Evolutionary conservation across 2,113 vertebrate genomes (phyloP), one percentile per base, ranked within the genome.

Genomic region (Scartelaos histophorus): DNA sequence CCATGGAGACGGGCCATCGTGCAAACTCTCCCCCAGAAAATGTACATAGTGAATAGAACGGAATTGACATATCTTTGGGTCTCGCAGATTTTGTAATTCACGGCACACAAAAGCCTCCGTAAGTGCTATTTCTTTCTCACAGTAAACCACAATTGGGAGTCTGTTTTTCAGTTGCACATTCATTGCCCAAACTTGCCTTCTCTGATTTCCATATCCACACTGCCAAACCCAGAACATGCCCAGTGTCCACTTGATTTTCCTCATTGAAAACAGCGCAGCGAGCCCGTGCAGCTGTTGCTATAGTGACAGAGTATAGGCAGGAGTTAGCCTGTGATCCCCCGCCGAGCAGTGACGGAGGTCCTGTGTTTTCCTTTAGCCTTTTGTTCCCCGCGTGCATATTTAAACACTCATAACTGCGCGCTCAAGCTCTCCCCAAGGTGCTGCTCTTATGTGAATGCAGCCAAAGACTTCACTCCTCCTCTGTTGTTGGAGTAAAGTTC

Each of bases 261-360:
- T 85, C 80, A 75, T 67, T 77, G 54, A 66, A 64, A 66, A 10
- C 46, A 67, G 56, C 76, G 24, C 70, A 74, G 19, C 7, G 54
- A 82, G 76, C 86, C 82, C 69, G 38, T 12, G 84, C 79, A 88
- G 83, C 86, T 87, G 91, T 92, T 93, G 88, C 90, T 90, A 92
- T 92, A 90, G 90, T 82, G 88, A 91, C 89, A 69, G 78, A 79
- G 75, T 81, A 74, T 82, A 76, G 78, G 84, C 76, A 84, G 66
- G 75, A 82, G 75, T 90, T 90, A 69, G 71, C 81, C 77, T 87
- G 74, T 53, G 77, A 81, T 76, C 24, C 61, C 29, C 66, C 71
- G 46, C 25, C 35, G 25, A 51, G 46, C 53, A 74, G 67, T 79
- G 73, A 65, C 61, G 80, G 56, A 71, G 60, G 66, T 73, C 65